phyloP scores from a whole-genome alignment of 2,888 invertebrate species.

The Pammene aurita region DNA sequence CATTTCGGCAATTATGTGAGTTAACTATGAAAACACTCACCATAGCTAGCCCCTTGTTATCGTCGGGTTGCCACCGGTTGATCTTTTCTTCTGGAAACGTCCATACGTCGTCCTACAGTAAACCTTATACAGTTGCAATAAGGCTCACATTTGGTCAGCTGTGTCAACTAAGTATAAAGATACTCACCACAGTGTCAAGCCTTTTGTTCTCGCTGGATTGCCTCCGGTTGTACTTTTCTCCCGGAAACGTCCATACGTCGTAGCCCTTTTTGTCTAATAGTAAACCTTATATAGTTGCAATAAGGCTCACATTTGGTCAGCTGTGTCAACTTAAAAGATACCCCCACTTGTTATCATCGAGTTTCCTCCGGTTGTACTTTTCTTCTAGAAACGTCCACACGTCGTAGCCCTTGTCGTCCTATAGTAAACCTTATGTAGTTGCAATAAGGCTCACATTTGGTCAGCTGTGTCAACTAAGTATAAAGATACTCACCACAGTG shows the following conservation, averaged over 20 bases:
- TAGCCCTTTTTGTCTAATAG: conserved; percentile 65
- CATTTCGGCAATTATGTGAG: too few relatives aligned
- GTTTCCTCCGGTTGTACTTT: conserved; percentile 59
- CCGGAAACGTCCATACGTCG: conserved; percentile 74
- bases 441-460: too few relatives aligned
- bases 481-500: conserved; percentile 36
- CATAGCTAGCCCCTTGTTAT: too few relatives aligned
- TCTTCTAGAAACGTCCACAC: conserved; percentile 73
- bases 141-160: too few relatives aligned
- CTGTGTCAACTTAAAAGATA: too few relatives aligned
- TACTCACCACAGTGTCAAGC: conserved; percentile 69
- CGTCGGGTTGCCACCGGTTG: conserved; percentile 61
- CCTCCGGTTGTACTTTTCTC: conserved; percentile 60
- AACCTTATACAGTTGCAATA: conserved; percentile 45
- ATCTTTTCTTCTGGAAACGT: conserved; percentile 66
- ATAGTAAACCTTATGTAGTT: too few relatives aligned
- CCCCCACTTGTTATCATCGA: conserved; percentile 49
- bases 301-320: too few relatives aligned
- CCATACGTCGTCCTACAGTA: conserved; percentile 70
- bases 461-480: too few relatives aligned
- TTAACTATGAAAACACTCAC: too few relatives aligned
- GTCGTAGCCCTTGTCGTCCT: conserved; percentile 58
- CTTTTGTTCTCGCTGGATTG: conserved; percentile 61
- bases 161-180: too few relatives aligned
- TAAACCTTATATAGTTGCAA: conserved; percentile 49